phyloP scores from a whole-genome alignment of 1,140 invertebrate genomes.

The Dreissena polymorpha region DNA sequence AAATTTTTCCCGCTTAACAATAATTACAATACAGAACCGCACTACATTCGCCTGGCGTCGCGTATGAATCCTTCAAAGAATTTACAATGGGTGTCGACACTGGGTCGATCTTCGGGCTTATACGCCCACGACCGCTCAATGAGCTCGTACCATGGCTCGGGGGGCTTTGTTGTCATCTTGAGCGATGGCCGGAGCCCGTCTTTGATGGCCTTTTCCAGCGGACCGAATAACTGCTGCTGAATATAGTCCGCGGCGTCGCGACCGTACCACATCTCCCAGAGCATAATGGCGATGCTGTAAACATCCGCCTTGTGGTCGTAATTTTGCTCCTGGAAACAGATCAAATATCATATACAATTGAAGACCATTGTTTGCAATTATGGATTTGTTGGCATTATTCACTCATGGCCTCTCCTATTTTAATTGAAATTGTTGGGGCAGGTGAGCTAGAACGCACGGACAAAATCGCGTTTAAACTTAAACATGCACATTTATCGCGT shows the following conservation, averaged over 20 bases:
- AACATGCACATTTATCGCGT: too few relatives aligned
- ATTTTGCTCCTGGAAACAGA: constrained; percentile 42
- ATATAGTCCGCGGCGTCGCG: constrained; percentile 67
- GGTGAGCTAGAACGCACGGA: too few relatives aligned
- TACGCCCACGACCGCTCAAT: constrained; percentile 59
- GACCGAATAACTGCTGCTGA: constrained; percentile 42
- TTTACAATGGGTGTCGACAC: not conserved
- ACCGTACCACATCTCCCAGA: constrained; percentile 76
- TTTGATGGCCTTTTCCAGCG: constrained; percentile 53
- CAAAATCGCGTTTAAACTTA: too few relatives aligned
- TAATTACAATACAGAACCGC: too few relatives aligned
- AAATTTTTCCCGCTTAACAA: too few relatives aligned
- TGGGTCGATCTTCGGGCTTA: constrained; percentile 49
- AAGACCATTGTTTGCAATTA: too few relatives aligned
- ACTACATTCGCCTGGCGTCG: too few relatives aligned
- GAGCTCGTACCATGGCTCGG: constrained; percentile 44
- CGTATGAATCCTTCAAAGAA: too few relatives aligned
- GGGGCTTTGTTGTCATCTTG: constrained; percentile 50
- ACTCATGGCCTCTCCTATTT: too few relatives aligned
- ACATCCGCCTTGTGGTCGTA: constrained; percentile 61
- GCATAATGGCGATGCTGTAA: constrained; percentile 67
- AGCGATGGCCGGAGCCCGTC: constrained; percentile 60
- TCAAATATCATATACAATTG: too few relatives aligned
- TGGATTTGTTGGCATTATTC: too few relatives aligned
- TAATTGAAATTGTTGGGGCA: too few relatives aligned